These are phyloP conservation scores for Leptinotarsa defecta DNA, from an alignment of 1,140 invertebrate genomes.

Conservation along the genomic window DNA sequence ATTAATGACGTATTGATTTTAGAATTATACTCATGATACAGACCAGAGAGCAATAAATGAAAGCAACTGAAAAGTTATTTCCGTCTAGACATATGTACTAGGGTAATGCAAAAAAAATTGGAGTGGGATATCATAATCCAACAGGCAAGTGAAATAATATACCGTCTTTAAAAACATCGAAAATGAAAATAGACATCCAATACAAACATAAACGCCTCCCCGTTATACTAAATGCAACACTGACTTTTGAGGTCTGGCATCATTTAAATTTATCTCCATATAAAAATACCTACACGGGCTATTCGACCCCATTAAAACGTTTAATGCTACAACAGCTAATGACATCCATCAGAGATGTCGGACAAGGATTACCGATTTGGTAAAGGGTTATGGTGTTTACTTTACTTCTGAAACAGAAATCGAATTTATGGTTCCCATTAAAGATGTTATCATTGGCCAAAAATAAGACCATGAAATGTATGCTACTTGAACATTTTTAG, in stretches of 20 bases:
- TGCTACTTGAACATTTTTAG: too few species aligned
- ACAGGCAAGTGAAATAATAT: too few species aligned
- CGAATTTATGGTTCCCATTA: slow-evolving; percentile 3
- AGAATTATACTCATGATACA: too few species aligned
- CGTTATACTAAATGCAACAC: neutral
- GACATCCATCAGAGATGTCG: neutral
- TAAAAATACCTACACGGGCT: slow-evolving; percentile 5
- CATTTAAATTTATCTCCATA: neutral
- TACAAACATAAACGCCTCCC: too few species aligned
- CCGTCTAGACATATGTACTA: too few species aligned
- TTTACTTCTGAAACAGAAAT: neutral
- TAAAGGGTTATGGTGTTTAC: neutral
- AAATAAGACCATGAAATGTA: neutral
- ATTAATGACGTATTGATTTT: too few species aligned
- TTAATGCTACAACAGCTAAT: neutral
- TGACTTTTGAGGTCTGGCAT: neutral
- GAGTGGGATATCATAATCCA: too few species aligned
- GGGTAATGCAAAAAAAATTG: too few species aligned
- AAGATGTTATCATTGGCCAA: neutral
- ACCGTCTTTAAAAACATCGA: too few species aligned
- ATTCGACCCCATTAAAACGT: neutral
- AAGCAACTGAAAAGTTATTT: too few species aligned
- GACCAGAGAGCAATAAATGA: too few species aligned
- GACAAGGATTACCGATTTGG: neutral
- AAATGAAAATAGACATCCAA: too few species aligned